Base-by-base conservation (phyloP, 1,140 invertebrate genomes). In the Berghia stephanieae region DNA sequence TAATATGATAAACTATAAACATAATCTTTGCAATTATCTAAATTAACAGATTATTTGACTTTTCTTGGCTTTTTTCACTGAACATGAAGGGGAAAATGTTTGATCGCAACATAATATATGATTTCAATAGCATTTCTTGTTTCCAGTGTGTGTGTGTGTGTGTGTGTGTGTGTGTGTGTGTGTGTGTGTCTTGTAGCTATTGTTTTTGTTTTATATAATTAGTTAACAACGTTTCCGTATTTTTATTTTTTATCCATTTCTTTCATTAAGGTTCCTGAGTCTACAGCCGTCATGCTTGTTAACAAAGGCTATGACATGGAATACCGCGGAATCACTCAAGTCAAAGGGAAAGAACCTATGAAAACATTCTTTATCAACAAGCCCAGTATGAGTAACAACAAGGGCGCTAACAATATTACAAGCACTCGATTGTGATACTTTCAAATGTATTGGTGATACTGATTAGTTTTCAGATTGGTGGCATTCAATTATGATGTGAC, bases 311-410 rank as follows among this genome's bases (percentile, higher is more conserved):
- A 82, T 70, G 44, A 60, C 10, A 78, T 80, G 55, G 80, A 85
- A 57, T 85, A 83, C 46, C 79, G 85, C 52, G 86, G 86, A 2
- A 46, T 85, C 1, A 87, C 82, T 27, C 83, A 83, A 24, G 82
- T 87, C 13, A 87, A 87, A 79, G 86, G 86, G 2, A 87, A 87
- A 77, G 75, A 80, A 10, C 86, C 85, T n/a, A 87, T 87, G 86
- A 82, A 82, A 36, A 87, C 86, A 18, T 87, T 83, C 75, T 86
- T 86, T 63, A n/a, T n/a, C n/a, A n/a, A n/a, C n/a, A n/a, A n/a
- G n/a, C n/a, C n/a, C n/a, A n/a, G n/a, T n/a, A n/a, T n/a, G n/a
- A n/a, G n/a, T n/a, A n/a, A n/a, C n/a, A n/a, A n/a, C n/a, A n/a
- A n/a, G n/a, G n/a, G n/a, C n/a, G n/a, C n/a, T n/a, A n/a, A n/a